phyloP scores from a whole-genome alignment of 1,140 invertebrate species.

The Drosophila eugracilis region DNA sequence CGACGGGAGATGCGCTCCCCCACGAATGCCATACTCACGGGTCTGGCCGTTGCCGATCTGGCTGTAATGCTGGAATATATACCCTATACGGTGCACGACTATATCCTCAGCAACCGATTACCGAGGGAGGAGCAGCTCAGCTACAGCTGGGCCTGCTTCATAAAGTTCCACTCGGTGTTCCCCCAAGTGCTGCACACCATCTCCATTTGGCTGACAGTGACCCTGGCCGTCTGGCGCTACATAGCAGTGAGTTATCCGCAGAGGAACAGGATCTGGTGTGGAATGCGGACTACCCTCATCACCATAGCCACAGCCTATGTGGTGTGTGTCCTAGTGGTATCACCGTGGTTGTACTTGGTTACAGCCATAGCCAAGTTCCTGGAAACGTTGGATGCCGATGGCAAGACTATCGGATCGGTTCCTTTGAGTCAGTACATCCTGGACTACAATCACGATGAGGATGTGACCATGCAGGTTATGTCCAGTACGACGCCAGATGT shows the following conservation, averaged over 20 bases:
- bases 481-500: constrained; percentile 67
- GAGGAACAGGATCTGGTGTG: constrained; percentile 91
- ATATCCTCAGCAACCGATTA: constrained; percentile 86
- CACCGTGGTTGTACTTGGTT: constrained; percentile 93
- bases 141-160: constrained; percentile 92
- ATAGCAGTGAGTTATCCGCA: constrained; percentile 94
- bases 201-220: constrained; percentile 96
- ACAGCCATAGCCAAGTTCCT: constrained; percentile 86
- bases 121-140: constrained; percentile 85
- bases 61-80: constrained; percentile 97
- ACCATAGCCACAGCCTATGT: constrained; percentile 93
- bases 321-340: constrained; percentile 91
- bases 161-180: constrained; percentile 94
- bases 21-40: constrained; percentile 94
- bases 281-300: constrained; percentile 88
- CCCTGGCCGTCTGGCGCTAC: constrained; percentile 96
- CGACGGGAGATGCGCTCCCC: constrained; percentile 94
- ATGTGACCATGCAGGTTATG: constrained; percentile 67
- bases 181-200: constrained; percentile 95
- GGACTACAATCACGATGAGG: constrained; percentile 57
- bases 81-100: constrained; percentile 93
- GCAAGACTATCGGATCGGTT: constrained; percentile 79
- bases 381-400: constrained; percentile 85
- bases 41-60: constrained; percentile 95
- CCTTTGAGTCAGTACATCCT: constrained; percentile 72